Conservation (phyloP, 2,797 vertebrate genomes). For the Clarias pachynema region DNA sequence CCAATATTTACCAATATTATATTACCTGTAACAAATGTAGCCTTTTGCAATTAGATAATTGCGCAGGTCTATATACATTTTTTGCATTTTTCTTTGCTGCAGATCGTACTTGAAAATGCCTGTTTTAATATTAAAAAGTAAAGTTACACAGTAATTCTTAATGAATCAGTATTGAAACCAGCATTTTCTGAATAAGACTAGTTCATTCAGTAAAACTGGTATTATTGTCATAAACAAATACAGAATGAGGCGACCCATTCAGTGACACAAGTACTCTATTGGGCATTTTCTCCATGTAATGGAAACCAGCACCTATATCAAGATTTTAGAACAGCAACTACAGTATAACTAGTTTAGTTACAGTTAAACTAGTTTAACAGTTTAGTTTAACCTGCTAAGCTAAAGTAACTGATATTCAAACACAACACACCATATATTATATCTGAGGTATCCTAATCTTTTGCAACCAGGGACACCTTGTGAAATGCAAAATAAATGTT, state of each 20-base stretch:
- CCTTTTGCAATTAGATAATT: too few species aligned
- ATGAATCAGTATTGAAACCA: background rate
- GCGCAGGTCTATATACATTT: background rate
- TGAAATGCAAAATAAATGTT: background rate
- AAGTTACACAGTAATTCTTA: background rate
- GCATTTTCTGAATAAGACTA: too few species aligned
- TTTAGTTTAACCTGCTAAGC: background rate
- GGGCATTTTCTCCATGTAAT: background rate
- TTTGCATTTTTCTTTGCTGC: background rate
- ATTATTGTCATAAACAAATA: background rate
- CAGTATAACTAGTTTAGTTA: too few species aligned
- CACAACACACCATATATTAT: background rate
- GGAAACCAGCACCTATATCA: background rate
- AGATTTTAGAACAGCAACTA: background rate
- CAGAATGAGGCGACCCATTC: too few species aligned
- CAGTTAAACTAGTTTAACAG: too few species aligned
- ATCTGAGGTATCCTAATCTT: background rate
- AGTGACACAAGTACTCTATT: background rate
- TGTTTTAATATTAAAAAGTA: background rate
- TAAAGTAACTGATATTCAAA: background rate
- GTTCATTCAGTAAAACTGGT: background rate
- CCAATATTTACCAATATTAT: too few species aligned
- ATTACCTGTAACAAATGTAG: too few species aligned
- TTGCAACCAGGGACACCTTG: background rate
- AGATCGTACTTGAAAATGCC: background rate